Percentiles rank a stretch among this genome's conserved stretches.
phyloP scores from a whole-genome alignment of 2,797 vertebrate genomes.

The Tokudaia muenninki region DNA sequence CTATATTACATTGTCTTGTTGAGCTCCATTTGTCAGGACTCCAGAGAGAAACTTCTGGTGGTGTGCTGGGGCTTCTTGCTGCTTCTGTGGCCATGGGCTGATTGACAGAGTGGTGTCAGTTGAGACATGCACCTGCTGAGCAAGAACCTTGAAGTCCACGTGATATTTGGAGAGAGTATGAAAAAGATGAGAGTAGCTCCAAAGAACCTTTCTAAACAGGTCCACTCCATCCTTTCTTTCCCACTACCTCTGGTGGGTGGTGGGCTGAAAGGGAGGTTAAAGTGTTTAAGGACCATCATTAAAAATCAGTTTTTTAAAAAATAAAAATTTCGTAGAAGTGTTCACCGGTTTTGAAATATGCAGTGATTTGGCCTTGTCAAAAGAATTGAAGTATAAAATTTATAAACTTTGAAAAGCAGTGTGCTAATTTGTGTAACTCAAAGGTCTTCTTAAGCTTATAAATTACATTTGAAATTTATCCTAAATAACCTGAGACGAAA shows the following conservation, averaged over 20 bases:
- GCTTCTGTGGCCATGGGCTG: no score
- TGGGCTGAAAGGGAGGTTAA: neutral
- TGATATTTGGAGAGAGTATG: neutral
- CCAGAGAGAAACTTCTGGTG: neutral
- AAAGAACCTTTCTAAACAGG: neutral
- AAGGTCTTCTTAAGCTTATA: conserved; percentile 56
- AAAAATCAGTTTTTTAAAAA: neutral
- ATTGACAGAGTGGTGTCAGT: no score
- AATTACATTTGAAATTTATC: conserved; percentile 14
- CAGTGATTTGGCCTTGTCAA: neutral
- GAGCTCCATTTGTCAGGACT: neutral
- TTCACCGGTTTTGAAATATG: neutral
- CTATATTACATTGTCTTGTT: neutral
- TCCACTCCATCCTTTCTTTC: neutral
- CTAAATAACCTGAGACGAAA: conserved; percentile 1
- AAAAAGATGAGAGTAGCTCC: neutral
- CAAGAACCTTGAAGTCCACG: neutral
- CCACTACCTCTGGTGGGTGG: neutral
- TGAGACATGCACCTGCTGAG: neutral
- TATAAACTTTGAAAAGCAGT: neutral
- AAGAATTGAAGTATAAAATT: neutral
- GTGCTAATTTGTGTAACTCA: conserved; percentile 24
- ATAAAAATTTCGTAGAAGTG: neutral
- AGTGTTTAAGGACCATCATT: neutral
- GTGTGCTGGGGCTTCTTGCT: neutral